phyloP scores from a whole-genome alignment of 2,888 invertebrate genomes.

The Leucoma salicis region DNA sequence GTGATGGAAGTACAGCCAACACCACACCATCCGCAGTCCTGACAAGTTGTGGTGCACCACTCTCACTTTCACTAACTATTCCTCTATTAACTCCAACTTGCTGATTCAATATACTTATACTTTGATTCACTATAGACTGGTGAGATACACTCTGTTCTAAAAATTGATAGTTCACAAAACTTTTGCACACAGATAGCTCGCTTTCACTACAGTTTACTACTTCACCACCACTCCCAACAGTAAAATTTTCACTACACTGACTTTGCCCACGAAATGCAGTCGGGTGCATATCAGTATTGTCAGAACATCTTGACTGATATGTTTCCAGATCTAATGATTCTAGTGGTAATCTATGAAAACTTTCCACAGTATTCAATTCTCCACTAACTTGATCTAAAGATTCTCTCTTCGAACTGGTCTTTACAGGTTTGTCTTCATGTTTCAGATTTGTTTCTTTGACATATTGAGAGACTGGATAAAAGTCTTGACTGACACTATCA shows the following conservation, averaged over 20 bases:
- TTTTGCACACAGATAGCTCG: slow-evolving; percentile 63
- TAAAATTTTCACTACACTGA: slow-evolving; percentile 63
- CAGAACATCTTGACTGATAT: slow-evolving; percentile 62
- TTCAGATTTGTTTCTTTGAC: slow-evolving; percentile 53
- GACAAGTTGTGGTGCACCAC: slow-evolving; percentile 64
- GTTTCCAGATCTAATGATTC: slow-evolving; percentile 52
- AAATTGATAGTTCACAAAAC: slow-evolving; percentile 78
- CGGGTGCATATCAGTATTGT: slow-evolving; percentile 51
- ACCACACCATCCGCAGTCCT: slow-evolving; percentile 75
- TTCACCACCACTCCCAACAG: slow-evolving; percentile 59
- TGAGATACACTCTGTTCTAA: slow-evolving; percentile 79
- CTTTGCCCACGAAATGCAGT: slow-evolving; percentile 55
- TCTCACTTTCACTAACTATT: slow-evolving; percentile 61
- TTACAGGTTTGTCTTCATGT: slow-evolving; percentile 42
- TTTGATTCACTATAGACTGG: slow-evolving; percentile 78
- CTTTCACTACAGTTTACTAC: slow-evolving; percentile 60
- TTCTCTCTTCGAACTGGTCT: slow-evolving; percentile 50
- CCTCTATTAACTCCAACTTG: slow-evolving; percentile 72
- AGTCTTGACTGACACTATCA: slow-evolving; percentile 52
- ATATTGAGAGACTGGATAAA: slow-evolving; percentile 53
- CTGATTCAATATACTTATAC: slow-evolving; percentile 78
- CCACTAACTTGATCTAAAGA: slow-evolving; percentile 44
- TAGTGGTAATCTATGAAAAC: slow-evolving; percentile 54
- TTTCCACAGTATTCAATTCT: slow-evolving; percentile 56
- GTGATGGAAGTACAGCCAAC: slow-evolving; percentile 67